A percentile compares a stretch with the other conserved stretches of the same genome.
Conservation (phyloP, 2,113 vertebrate species). For the Campylomormyrus tamandua region DNA sequence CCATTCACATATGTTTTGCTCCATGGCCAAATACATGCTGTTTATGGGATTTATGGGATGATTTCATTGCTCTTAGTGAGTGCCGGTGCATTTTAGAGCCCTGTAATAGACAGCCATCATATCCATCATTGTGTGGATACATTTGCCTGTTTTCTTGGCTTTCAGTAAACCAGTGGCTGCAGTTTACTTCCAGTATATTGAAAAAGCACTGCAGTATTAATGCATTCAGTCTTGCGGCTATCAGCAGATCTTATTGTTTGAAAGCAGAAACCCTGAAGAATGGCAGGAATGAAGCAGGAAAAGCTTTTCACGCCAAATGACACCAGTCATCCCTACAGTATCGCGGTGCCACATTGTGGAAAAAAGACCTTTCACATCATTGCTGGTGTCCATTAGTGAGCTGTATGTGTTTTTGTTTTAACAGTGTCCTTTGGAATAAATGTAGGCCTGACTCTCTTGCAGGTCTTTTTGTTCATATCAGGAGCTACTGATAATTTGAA, state of each 20-base stretch:
- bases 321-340: neutral
- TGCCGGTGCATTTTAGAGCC: neutral
- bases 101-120: neutral
- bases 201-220: neutral
- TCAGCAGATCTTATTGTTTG: neutral
- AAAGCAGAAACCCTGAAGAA: slow-evolving; percentile 1
- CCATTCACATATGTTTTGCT: neutral
- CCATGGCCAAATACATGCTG: neutral
- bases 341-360: neutral
- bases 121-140: neutral
- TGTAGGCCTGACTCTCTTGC: neutral
- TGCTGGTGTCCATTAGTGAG: neutral
- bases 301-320: neutral
- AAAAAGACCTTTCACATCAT: neutral
- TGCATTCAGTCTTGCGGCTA: neutral
- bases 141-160: neutral
- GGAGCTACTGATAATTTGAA: neutral
- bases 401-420: neutral
- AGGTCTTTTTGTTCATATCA: neutral
- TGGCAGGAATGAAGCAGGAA: neutral
- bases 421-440: neutral
- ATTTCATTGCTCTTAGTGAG: neutral
- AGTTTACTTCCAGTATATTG: neutral
- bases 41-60: neutral
- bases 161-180: neutral